Evolutionary conservation across 2,888 invertebrate genomes (phyloP).

Genomic region (Eilema sororculum): DNA sequence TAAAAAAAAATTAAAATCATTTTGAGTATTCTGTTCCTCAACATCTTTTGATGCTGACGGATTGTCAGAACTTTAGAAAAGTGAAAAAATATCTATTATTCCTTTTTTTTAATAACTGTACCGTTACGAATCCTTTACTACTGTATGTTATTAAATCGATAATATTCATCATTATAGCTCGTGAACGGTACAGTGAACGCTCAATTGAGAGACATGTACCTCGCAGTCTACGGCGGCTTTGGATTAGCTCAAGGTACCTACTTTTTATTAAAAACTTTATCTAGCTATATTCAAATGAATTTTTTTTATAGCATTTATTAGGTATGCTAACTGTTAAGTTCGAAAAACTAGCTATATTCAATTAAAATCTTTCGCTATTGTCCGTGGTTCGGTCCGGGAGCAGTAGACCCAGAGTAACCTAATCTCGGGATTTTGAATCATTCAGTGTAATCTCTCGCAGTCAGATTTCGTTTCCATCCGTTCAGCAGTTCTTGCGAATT

Average conservation of each 20-base stretch:
- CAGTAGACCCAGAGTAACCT: background rate
- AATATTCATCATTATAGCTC: slow-evolving; percentile 52
- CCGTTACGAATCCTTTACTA: background rate
- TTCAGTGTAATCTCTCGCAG: too few species aligned
- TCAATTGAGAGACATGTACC: slow-evolving; percentile 90
- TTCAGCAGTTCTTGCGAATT: too few species aligned
- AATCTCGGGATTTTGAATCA: background rate
- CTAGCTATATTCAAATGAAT: background rate
- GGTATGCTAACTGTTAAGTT: too few species aligned
- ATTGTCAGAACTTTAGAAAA: background rate
- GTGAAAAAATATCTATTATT: too few species aligned
- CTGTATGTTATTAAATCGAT: background rate
- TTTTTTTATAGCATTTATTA: too few species aligned
- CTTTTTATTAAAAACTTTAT: background rate
- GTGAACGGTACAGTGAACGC: slow-evolving; percentile 87
- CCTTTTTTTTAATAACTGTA: background rate
- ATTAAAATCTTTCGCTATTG: too few species aligned
- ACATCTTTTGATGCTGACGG: too few species aligned
- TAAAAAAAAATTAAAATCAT: too few species aligned
- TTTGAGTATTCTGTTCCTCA: too few species aligned
- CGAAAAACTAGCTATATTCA: background rate
- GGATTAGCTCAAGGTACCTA: slow-evolving; percentile 95
- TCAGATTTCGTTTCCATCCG: too few species aligned
- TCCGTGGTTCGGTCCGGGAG: too few species aligned
- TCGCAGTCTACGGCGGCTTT: slow-evolving; percentile 95